Percentiles rank a stretch among this genome's conserved stretches.
These are phyloP conservation scores for Oncorhynchus tshawytscha DNA, from an alignment of 2,113 vertebrate genomes.

Conservation along the genomic window DNA sequence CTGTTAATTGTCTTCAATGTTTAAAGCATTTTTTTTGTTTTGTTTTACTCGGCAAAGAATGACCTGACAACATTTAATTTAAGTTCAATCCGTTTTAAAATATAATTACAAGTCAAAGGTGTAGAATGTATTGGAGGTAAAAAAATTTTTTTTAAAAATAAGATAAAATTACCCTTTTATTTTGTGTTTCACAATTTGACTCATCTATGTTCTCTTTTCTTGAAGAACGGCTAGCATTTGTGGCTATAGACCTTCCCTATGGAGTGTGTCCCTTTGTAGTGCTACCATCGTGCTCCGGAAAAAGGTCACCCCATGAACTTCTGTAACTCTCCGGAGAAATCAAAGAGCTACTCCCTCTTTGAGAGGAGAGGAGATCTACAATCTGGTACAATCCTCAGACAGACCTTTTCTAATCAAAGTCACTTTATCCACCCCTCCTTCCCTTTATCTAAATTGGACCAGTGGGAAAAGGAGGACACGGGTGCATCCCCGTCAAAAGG, in stretches of 20 bases:
- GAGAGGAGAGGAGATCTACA: conserved; percentile 49
- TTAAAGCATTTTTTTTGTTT: neutral
- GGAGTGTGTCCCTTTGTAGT: conserved; percentile 46
- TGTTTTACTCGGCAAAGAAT: neutral
- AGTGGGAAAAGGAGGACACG: conserved; percentile 58
- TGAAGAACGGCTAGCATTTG: conserved; percentile 36
- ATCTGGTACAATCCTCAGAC: conserved; percentile 51
- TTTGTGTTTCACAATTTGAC: neutral
- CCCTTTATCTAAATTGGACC: conserved; percentile 57
- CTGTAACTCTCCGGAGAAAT: conserved; percentile 61
- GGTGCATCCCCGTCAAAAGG: conserved; percentile 60
- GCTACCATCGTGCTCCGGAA: conserved; percentile 36
- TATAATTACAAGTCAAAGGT: neutral
- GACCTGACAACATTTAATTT: neutral
- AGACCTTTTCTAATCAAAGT: conserved; percentile 67
- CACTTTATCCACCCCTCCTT: conserved; percentile 41
- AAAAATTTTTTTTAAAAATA: no score
- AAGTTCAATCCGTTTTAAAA: neutral
- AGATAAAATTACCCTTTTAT: conserved; percentile 12
- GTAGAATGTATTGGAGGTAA: neutral
- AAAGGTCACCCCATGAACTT: conserved; percentile 65
- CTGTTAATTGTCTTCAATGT: neutral
- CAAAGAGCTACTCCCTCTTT: conserved; percentile 57
- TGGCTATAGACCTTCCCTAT: conserved; percentile 21
- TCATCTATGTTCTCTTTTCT: conserved; percentile 19